Conservation (phyloP, 23 tunicate species). For the Ascidia mentula region DNA sequence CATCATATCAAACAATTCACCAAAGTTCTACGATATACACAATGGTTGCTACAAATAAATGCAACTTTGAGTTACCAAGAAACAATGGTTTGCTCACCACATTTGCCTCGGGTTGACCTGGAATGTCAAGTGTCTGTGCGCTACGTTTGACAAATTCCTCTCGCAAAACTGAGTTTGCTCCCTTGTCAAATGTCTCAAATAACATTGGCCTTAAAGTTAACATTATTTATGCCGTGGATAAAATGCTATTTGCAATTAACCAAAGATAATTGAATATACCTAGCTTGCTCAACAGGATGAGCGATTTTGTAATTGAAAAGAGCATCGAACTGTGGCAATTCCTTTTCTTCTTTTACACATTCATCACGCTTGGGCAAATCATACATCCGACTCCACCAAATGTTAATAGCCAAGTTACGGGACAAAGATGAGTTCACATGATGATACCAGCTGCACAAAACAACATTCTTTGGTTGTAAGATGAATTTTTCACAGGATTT, state of each 20-base stretch:
- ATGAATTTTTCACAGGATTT: background rate
- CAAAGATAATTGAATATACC: background rate
- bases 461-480: background rate
- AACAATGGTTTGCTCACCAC: background rate
- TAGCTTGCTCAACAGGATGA: background rate
- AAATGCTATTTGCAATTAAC: background rate
- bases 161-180: conserved; percentile 4
- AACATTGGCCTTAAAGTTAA: background rate
- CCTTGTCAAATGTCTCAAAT: conserved; percentile 9
- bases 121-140: background rate
- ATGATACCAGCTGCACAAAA: conserved; percentile 55
- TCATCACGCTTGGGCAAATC: conserved; percentile 26
- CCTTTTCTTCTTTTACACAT: background rate
- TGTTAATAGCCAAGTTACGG: conserved; percentile 66
- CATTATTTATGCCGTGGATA: background rate
- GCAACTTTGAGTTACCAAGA: no score
- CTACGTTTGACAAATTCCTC: background rate
- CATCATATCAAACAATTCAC: background rate
- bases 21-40: background rate
- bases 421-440: conserved; percentile 54
- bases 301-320: conserved; percentile 8
- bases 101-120: background rate
- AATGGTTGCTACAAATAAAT: no score
- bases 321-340: conserved; percentile 3
- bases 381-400: conserved; percentile 36